These are phyloP conservation scores for Drosophila greeni DNA, from an alignment of 2,888 invertebrate genomes.

Conservation along the genomic window DNA sequence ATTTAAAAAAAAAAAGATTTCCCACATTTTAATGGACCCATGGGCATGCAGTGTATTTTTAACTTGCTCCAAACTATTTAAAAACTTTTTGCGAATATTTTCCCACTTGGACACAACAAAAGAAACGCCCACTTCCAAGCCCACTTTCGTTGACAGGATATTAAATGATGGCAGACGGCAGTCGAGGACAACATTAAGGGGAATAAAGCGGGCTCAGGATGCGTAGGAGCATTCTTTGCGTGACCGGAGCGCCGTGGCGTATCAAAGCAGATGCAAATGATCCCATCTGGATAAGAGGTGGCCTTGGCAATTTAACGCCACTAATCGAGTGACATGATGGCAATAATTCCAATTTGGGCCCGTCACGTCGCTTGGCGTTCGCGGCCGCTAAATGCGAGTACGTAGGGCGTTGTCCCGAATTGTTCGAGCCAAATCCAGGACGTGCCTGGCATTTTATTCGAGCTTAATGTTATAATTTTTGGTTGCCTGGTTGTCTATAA, in stretches of 20 bases:
- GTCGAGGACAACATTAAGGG: constrained; percentile 21
- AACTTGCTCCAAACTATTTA: background rate
- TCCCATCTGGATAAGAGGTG: constrained; percentile 8
- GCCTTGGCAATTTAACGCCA: constrained; percentile 68
- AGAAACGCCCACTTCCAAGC: background rate
- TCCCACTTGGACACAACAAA: background rate
- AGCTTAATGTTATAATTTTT: constrained; percentile 53
- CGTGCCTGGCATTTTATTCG: constrained; percentile 58
- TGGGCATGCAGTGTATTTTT: background rate
- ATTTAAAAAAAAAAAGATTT: background rate
- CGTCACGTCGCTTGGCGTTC: constrained; percentile 46
- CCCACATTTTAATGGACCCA: background rate
- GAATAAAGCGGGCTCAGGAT: constrained; percentile 3
- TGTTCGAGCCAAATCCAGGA: constrained; percentile 30
- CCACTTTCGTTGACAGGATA: constrained; percentile 61
- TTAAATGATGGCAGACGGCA: constrained; percentile 64
- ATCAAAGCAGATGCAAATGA: constrained; percentile 33
- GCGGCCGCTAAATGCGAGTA: constrained; percentile 55
- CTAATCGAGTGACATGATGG: constrained; percentile 71
- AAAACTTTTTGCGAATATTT: constrained; percentile 9
- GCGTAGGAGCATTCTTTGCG: constrained; percentile 12
- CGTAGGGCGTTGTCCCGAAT: constrained; percentile 22
- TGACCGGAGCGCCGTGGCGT: constrained; percentile 8
- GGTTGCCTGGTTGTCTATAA: constrained; percentile 55
- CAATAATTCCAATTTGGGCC: constrained; percentile 70